Percentiles rank a stretch among this genome's conserved stretches.
Conservation (phyloP, 2,113 vertebrate species). For the Hyla sarda region DNA sequence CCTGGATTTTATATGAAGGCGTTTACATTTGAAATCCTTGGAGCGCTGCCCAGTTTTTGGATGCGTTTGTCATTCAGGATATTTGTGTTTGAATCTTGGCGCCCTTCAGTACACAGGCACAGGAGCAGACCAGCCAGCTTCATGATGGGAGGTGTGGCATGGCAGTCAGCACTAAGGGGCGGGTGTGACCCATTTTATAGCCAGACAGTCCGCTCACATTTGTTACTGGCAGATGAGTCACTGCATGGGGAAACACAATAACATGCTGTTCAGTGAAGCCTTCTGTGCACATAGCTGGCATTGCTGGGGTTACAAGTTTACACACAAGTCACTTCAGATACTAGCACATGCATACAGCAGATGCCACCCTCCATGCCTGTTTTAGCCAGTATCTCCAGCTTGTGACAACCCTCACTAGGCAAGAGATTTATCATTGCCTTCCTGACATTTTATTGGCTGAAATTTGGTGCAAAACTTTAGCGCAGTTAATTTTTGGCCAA, state of each 20-base stretch:
- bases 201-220: neutral
- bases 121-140: conserved; percentile 17
- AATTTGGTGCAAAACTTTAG: too few species aligned
- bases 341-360: neutral
- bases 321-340: neutral
- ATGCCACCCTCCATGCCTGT: neutral
- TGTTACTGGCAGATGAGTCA: neutral
- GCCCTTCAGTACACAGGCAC: conserved; percentile 1
- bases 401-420: neutral
- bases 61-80: neutral
- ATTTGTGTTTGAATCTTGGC: conserved; percentile 54
- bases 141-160: neutral
- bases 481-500: too few species aligned
- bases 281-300: neutral
- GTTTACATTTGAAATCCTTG: neutral
- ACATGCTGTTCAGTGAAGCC: too few species aligned
- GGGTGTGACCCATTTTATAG: neutral
- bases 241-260: neutral
- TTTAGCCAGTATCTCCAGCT: neutral
- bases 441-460: too few species aligned
- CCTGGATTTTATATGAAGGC: neutral
- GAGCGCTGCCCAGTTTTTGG: neutral
- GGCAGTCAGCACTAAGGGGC: neutral
- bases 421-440: too few species aligned
- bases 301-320: neutral